Evolutionary conservation across 2,113 vertebrate genomes (phyloP).

Genomic region (Petroica traversi): DNA sequence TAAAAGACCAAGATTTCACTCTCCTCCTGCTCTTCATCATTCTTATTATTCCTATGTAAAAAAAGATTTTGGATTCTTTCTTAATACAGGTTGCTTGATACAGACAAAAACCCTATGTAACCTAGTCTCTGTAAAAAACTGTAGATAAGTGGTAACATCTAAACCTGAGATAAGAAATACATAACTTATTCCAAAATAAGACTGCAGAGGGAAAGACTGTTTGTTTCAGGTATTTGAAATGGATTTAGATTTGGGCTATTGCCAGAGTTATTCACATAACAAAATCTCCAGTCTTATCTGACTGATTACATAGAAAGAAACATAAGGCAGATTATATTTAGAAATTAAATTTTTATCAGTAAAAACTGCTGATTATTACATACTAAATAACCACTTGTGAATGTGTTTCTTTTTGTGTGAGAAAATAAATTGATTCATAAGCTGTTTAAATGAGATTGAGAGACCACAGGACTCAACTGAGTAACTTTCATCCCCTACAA

Average conservation of each 20-base stretch:
- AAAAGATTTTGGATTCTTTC: background rate
- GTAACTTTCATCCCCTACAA: background rate
- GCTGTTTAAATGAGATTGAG: background rate
- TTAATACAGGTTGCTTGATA: background rate
- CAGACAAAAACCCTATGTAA: background rate
- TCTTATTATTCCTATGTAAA: background rate
- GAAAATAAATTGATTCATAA: background rate
- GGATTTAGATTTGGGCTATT: background rate
- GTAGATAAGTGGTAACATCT: background rate
- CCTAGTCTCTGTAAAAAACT: background rate
- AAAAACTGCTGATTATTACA: background rate
- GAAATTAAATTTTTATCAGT: background rate
- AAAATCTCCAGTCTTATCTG: background rate
- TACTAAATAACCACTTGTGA: background rate
- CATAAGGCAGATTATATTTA: background rate
- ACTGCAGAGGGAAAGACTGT: background rate
- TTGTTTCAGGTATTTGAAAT: background rate
- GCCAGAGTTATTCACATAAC: background rate
- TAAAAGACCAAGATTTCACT: background rate
- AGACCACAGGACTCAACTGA: background rate
- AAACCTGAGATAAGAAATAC: background rate
- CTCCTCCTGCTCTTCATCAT: background rate
- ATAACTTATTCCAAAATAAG: background rate
- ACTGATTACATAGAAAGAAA: background rate
- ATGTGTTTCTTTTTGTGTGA: background rate